These are phyloP conservation scores for Cephonodes hylas DNA, from an alignment of 2,888 invertebrate species.

Conservation along the genomic window DNA sequence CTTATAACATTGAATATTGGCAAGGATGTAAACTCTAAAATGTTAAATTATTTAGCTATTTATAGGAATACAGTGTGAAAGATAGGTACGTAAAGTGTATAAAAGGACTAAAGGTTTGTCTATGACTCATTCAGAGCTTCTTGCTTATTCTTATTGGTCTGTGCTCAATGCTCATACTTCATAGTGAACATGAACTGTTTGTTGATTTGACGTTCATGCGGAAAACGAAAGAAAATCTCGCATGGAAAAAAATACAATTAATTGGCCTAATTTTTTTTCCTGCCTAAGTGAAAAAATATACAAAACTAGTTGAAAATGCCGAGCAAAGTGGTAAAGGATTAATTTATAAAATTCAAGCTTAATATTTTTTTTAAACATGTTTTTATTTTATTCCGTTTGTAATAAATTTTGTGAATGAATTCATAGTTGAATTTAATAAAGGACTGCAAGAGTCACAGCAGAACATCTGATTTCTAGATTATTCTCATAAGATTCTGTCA, in stretches of 20 bases:
- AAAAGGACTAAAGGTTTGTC: too few relatives aligned
- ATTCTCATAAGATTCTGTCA: slow-evolving; percentile 1
- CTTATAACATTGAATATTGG: too few relatives aligned
- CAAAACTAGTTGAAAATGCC: not conserved
- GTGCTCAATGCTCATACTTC: not conserved
- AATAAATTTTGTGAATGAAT: not conserved
- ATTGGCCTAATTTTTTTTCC: not conserved
- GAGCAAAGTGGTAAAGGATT: not conserved
- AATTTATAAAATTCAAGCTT: not conserved
- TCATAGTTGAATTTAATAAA: not conserved
- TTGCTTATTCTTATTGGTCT: too few relatives aligned
- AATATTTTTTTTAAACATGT: not conserved
- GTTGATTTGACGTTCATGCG: slow-evolving; percentile 1
- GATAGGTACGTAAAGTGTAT: too few relatives aligned
- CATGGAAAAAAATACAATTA: not conserved
- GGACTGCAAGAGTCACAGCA: too few relatives aligned
- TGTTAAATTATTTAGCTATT: too few relatives aligned
- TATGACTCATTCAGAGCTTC: not conserved
- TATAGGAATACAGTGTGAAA: too few relatives aligned
- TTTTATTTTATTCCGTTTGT: not conserved
- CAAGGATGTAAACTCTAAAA: too few relatives aligned
- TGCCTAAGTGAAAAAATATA: not conserved
- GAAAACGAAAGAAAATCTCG: not conserved
- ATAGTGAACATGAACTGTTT: not conserved
- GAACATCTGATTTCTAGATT: not conserved